phyloP scores from a whole-genome alignment of 2,113 vertebrate genomes.

The Neomonachus schauinslandi region DNA sequence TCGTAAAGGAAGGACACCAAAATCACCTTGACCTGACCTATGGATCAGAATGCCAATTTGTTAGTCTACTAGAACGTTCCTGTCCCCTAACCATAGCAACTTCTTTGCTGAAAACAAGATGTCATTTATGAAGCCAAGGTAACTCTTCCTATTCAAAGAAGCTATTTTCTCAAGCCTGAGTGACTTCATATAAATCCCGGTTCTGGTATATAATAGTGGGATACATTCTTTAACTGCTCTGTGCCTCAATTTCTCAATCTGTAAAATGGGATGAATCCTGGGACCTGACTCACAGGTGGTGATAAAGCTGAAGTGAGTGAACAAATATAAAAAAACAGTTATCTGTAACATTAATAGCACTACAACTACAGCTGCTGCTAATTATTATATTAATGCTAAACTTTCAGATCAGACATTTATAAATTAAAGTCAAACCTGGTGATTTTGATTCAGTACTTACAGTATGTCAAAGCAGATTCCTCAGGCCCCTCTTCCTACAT shows the following conservation, averaged over 20 bases:
- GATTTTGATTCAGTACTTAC: neutral
- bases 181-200: neutral
- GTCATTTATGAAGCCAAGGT: conserved; percentile 9
- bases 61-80: neutral
- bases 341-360: neutral
- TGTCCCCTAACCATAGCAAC: neutral
- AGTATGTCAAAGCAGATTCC: neutral
- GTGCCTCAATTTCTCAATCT: neutral
- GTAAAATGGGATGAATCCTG: neutral
- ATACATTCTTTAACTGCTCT: neutral
- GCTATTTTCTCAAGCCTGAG: neutral
- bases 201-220: neutral
- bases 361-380: neutral
- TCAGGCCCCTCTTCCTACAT: neutral
- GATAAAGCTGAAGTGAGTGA: neutral
- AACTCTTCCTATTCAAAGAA: neutral
- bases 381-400: neutral
- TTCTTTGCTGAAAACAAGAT: conserved; percentile 1
- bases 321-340: neutral
- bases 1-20: neutral
- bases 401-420: neutral
- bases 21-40: neutral
- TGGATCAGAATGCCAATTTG: neutral
- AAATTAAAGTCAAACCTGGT: neutral
- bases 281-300: neutral